A percentile compares a stretch with the other conserved stretches of the same genome.
These are phyloP conservation scores for Carcharodon carcharias DNA, from an alignment of 2,797 vertebrate species.

Conservation along the genomic window DNA sequence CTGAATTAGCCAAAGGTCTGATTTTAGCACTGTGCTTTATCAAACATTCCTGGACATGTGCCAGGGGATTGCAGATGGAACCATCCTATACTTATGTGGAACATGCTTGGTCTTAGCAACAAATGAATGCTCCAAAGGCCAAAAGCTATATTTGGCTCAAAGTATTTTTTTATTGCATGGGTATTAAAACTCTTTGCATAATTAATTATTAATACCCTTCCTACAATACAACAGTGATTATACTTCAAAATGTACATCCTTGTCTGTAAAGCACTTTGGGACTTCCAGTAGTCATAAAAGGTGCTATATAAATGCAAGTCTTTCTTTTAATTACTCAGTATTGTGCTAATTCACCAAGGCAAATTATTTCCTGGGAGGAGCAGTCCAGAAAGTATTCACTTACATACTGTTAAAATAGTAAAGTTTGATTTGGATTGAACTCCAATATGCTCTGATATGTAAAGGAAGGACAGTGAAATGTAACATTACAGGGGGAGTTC, in stretches of 20 bases:
- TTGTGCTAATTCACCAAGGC: neutral
- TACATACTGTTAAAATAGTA: neutral
- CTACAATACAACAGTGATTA: no score
- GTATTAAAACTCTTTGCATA: neutral
- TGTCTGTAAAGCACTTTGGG: no score
- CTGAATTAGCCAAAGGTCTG: slow-evolving; percentile 29
- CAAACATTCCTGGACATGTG: slow-evolving; percentile 15
- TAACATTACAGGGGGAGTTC: neutral
- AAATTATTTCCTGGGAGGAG: neutral
- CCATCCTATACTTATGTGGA: slow-evolving; percentile 4
- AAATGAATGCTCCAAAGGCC: neutral
- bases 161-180: neutral
- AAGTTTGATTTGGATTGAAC: neutral
- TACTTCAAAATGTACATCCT: no score
- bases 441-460: neutral
- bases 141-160: neutral
- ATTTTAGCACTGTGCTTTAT: slow-evolving; percentile 32
- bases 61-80: neutral
- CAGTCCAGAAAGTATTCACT: neutral
- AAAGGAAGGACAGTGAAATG: neutral
- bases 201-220: neutral
- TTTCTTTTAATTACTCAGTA: neutral
- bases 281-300: no score
- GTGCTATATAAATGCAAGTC: no score
- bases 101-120: slow-evolving; percentile 9